Evolutionary conservation across 2,113 vertebrate species (phyloP), one percentile per base, ranked within the genome.

Genomic region (Nematolebias whitei): DNA sequence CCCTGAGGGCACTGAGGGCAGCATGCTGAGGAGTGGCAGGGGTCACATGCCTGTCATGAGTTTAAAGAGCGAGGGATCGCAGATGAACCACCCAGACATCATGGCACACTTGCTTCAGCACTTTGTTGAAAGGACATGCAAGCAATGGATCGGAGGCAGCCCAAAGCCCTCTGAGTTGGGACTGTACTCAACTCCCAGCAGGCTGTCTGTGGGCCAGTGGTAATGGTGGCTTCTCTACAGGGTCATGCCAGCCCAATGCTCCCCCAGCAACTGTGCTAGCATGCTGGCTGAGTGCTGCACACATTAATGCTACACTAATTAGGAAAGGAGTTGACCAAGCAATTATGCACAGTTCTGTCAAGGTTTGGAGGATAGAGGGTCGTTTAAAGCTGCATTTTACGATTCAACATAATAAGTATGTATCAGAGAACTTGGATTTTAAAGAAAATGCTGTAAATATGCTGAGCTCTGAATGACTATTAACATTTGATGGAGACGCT

Each of bases 291-390:
- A 62, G 59, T 88, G 86, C 79, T 44, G 71, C 62, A 10, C 76
- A 82, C 86, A 87, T 87, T 90, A 90, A 89, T 84, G 85, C 78
- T 47, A 78, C 77, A 55, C 80, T 91, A 93, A 93, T 93, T 92
- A 93, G 87, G 85, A 77, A 83, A 79, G 74, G 79, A 88, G 87
- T 82, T 90, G 90, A 91, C 88, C 90, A 83, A 76, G 84, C 86
- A 86, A 92, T 93, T 93, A 92, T 84, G 70, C 83, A 89, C 87
- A 88, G 89, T 85, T 92, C 90, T 90, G 56, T 90, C 85, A 88
- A 83, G 73, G 85, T 77, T 61, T 74, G 74, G 74, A 80, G 89
- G 90, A 91, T 82, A 89, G 87, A 90, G 87, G 82, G 62, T 49
- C 73, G 54, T 73, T 51, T 58, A 54, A 59, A 76, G 80, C 80